These are phyloP conservation scores for Chionoecetes opilio DNA, from an alignment of 1,140 invertebrate genomes.

Conservation along the genomic window DNA sequence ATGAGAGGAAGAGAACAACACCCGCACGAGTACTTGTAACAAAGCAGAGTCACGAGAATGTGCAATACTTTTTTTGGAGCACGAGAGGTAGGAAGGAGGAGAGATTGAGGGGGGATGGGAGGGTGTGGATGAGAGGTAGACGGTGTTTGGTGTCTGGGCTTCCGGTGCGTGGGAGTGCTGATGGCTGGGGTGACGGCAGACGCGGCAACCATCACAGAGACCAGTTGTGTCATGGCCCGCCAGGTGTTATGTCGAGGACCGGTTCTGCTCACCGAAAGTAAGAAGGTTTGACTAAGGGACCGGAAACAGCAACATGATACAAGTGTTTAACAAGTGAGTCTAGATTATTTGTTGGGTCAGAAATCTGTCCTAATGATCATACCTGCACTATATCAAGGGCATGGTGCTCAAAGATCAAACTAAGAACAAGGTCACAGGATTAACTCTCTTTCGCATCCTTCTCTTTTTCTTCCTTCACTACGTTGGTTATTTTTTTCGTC, in stretches of 20 bases:
- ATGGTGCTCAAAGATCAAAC: not conserved
- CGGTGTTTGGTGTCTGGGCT: slow-evolving; percentile 15
- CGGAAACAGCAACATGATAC: not conserved
- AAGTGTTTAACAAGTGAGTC: not conserved
- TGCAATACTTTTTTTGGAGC: not conserved
- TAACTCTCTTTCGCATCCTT: not conserved
- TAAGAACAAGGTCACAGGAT: not conserved
- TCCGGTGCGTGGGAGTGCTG: not conserved
- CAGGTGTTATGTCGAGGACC: not conserved
- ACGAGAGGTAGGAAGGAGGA: not conserved
- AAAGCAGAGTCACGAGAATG: not conserved
- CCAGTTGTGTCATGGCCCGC: slow-evolving; percentile 4
- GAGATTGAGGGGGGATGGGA: no score
- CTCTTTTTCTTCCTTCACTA: not conserved
- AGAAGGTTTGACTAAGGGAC: not conserved
- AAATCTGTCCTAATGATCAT: not conserved
- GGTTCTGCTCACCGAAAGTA: not conserved
- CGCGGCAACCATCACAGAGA: slow-evolving; percentile 14
- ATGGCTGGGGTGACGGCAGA: not conserved
- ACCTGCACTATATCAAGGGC: not conserved
- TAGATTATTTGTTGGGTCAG: not conserved
- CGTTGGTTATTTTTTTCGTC: not conserved
- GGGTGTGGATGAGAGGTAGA: not conserved
- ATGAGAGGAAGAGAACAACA: not conserved
- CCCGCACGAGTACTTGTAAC: not conserved